Percentiles rank a stretch among this genome's conserved stretches.
Conservation (phyloP, 2,888 invertebrate species). For the Phengaris arion region DNA sequence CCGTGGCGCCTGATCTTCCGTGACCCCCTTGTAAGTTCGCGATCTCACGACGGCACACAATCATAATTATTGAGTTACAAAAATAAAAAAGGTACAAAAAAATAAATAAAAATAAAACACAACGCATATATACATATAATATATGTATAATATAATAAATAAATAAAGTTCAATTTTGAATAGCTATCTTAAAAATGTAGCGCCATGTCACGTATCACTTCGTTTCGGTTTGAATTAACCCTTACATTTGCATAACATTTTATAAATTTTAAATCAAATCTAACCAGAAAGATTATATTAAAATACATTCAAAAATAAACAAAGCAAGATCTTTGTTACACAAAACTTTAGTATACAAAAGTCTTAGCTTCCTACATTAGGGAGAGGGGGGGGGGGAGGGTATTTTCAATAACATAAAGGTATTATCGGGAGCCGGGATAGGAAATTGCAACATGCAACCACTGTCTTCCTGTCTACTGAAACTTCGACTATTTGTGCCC, state of each 20-base stretch:
- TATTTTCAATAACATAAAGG: constrained; percentile 48
- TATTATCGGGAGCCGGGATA: constrained; percentile 31
- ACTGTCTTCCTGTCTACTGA: constrained; percentile 37
- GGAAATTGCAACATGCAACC: constrained; percentile 72
- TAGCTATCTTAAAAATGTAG: too few relatives aligned
- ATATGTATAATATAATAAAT: too few relatives aligned
- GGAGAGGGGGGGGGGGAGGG: constrained; percentile 49
- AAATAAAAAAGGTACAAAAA: too few relatives aligned
- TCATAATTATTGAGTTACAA: too few relatives aligned
- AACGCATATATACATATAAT: too few relatives aligned
- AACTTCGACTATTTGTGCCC: constrained; percentile 50
- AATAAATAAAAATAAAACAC: too few relatives aligned
- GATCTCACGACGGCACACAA: too few relatives aligned
- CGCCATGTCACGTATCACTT: too few relatives aligned
- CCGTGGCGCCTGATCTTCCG: too few relatives aligned
- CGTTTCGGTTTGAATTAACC: too few relatives aligned
- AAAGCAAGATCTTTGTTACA: background rate
- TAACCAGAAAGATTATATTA: background rate
- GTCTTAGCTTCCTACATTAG: constrained; percentile 51
- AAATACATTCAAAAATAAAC: background rate
- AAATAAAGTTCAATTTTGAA: too few relatives aligned
- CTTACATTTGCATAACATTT: background rate
- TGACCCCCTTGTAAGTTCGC: too few relatives aligned
- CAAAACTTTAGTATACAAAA: constrained; percentile 6
- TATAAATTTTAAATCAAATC: background rate